Evolutionary conservation across 1,140 invertebrate species (phyloP).

Genomic region (Drosophila quadrilineata): DNA sequence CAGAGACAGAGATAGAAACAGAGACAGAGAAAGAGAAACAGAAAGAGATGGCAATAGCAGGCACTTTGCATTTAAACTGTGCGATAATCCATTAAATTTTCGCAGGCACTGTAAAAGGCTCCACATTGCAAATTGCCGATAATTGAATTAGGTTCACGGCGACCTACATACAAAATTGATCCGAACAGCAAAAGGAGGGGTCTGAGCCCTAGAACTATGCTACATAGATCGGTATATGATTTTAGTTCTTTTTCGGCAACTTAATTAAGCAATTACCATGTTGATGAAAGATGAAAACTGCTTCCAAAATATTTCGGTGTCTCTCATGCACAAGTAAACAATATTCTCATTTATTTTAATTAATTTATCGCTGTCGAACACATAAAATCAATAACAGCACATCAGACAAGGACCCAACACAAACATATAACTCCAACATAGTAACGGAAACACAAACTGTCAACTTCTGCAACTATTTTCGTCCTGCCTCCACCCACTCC

Average conservation of each 20-base stretch:
- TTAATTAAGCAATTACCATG: not conserved
- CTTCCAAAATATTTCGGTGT: not conserved
- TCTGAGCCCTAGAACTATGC: not conserved
- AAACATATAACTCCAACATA: not conserved
- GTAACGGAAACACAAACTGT: no score
- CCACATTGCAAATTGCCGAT: slow-evolving; percentile 15
- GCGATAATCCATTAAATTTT: slow-evolving; percentile 14
- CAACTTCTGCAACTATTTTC: not conserved
- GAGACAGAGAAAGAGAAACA: no score
- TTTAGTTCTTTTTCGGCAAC: no score
- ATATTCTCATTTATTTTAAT: slow-evolving; percentile 34
- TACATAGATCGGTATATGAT: no score
- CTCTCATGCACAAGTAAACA: slow-evolving; percentile 11
- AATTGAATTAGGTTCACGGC: slow-evolving; percentile 19
- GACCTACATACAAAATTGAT: not conserved
- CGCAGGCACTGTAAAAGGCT: not conserved
- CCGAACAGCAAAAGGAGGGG: not conserved
- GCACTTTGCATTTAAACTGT: no score
- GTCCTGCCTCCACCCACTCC: no score
- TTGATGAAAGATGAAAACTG: not conserved
- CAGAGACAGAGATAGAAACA: no score
- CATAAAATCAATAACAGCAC: slow-evolving; percentile 31
- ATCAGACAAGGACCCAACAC: not conserved
- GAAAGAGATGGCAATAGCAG: no score
- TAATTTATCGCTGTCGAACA: slow-evolving; percentile 11